Percentiles rank a stretch among this genome's conserved stretches.
These are phyloP conservation scores for Zaprionus davidi DNA, from an alignment of 1,140 invertebrate species.

Conservation along the genomic window DNA sequence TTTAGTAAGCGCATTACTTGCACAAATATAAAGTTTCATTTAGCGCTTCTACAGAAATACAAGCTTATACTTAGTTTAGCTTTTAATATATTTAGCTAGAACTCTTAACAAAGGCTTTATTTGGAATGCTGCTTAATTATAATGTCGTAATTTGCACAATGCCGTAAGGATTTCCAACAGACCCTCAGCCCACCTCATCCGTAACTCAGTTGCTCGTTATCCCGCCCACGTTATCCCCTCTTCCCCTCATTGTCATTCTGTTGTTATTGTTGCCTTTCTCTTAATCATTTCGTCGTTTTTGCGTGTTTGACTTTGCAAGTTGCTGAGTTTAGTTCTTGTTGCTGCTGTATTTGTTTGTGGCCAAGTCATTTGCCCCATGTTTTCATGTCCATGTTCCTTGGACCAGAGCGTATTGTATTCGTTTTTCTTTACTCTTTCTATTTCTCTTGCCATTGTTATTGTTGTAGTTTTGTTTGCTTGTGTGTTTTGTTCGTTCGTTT, in stretches of 20 bases:
- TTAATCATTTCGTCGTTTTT: constrained; percentile 45
- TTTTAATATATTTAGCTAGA: neutral
- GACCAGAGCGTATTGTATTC: constrained; percentile 31
- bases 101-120: neutral
- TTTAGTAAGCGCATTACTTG: too few relatives aligned
- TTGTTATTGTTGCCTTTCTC: constrained; percentile 26
- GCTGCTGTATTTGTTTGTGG: constrained; percentile 44
- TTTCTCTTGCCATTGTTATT: constrained; percentile 17
- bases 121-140: constrained; percentile 11
- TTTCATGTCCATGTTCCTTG: constrained; percentile 43
- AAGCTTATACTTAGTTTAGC: neutral
- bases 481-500: constrained; percentile 11
- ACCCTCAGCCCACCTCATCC: neutral
- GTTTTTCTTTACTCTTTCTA: constrained; percentile 4
- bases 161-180: constrained; percentile 3
- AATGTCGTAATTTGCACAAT: constrained; percentile 2
- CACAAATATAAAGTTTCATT: too few relatives aligned
- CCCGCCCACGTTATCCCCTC: neutral
- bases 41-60: neutral
- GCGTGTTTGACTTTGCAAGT: constrained; percentile 38
- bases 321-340: constrained; percentile 10
- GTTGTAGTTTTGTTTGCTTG: constrained; percentile 24
- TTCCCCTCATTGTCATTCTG: neutral
- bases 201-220: constrained; percentile 1
- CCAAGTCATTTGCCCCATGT: constrained; percentile 42